Base-by-base conservation (phyloP, 2,888 invertebrate genomes). In the Tillus elongatus region DNA sequence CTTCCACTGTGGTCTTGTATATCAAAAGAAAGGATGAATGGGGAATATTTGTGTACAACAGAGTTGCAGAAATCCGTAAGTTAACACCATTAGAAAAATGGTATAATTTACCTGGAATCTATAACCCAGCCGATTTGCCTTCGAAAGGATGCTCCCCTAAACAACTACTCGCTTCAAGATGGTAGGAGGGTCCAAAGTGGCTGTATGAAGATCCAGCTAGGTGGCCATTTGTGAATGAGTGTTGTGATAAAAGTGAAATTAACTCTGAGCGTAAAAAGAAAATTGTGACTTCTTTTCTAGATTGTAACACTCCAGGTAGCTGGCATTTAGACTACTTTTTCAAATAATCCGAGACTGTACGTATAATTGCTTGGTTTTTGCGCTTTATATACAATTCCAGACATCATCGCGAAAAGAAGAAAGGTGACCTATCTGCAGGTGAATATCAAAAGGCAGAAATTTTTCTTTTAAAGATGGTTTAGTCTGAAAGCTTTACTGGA, bases 1-100 rank as follows among this genome's bases (percentile, higher is more conserved):
- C 50, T 0, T 42, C 45, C 2, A 52, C 47, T 2, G 53, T 48
- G 1, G 31, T 54, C 2, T 37, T 50, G 1, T 55, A 53, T 51
- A 48, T 56, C 4, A 34, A 39, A 30, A 27, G 43, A 13, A 39
- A 38, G 13, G 45, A 41, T 13, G 39, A 37, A 9, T 51, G 50
- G 46, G 37, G 32, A 2, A 41, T 36, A n/a, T 51, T 52, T 34
- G 49, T 50, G 2, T 42, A 32, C 16, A 55, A 56, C 30, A 15
- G 47, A 15, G 43, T 50, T 2, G 32, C 43, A 36, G 53, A 52
- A 36, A 52, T 54, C 8, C 41, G 46, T 16, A 10, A 27, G 9
- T 24, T 47, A 10, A 36, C 49, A 4, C 9, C 32, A n/a, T n/a
- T n/a, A n/a, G n/a, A n/a, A n/a, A n/a, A n/a, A n/a, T n/a, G n/a